Evolutionary conservation across 2,888 invertebrate genomes (phyloP).

Genomic region (Drosophila suboccidentalis): DNA sequence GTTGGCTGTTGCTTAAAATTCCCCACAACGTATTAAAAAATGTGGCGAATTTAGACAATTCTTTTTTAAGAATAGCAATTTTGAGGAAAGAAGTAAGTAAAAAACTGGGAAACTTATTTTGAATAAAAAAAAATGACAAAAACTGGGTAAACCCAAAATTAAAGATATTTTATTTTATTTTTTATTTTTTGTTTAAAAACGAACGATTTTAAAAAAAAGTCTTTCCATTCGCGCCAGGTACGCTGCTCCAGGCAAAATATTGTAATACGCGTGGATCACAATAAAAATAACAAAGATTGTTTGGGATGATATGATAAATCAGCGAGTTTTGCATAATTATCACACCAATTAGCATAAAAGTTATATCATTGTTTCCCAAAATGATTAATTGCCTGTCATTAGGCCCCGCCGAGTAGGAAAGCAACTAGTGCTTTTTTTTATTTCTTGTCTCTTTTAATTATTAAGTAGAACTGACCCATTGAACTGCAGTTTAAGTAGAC

Average conservation of each 20-base stretch:
- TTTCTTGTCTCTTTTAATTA: not conserved
- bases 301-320: constrained; percentile 35
- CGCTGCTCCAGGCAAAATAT: constrained; percentile 17
- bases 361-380: constrained; percentile 41
- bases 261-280: constrained; percentile 27
- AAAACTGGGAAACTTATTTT: too few species aligned
- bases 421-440: not conserved
- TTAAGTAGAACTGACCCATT: constrained; percentile 47
- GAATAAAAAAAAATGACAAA: too few species aligned
- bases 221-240: too few species aligned
- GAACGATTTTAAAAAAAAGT: too few species aligned
- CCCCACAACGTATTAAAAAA: not conserved
- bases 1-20: not conserved
- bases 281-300: constrained; percentile 8
- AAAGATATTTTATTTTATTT: too few species aligned
- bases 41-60: not conserved
- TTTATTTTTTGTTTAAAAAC: too few species aligned
- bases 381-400: constrained; percentile 44
- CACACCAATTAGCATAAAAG: constrained; percentile 30
- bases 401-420: not conserved
- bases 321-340: constrained; percentile 38
- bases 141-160: too few species aligned
- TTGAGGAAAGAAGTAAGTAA: too few species aligned
- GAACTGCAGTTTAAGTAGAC: constrained; percentile 36
- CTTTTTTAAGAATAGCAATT: not conserved